Evolutionary conservation across 2,888 invertebrate genomes (phyloP).

Genomic region (Coremacera marginata): DNA sequence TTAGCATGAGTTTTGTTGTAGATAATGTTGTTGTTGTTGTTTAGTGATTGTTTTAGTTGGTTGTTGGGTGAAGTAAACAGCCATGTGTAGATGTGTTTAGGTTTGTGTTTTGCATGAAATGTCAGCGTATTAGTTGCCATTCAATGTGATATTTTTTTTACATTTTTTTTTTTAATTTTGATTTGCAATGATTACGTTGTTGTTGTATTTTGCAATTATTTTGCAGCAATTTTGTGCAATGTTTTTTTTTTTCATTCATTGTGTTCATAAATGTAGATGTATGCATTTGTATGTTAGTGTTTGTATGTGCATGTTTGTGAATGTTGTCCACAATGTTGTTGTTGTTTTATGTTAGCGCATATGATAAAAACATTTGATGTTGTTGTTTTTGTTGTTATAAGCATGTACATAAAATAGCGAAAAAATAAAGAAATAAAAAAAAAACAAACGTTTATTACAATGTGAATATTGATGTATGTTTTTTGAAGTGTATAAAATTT

Average conservation of each 20-base stretch:
- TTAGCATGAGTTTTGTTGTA: slow-evolving; percentile 8
- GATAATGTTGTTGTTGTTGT: slow-evolving; percentile 35
- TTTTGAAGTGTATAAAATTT: background rate
- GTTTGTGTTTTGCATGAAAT: slow-evolving; percentile 23
- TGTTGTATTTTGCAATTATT: slow-evolving; percentile 23
- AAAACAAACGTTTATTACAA: slow-evolving; percentile 2
- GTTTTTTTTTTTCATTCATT: slow-evolving; percentile 48
- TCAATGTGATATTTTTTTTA: slow-evolving; percentile 33
- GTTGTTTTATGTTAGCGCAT: slow-evolving; percentile 4
- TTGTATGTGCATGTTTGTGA: background rate
- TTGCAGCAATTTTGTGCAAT: background rate
- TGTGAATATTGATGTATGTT: background rate
- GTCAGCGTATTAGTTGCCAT: slow-evolving; percentile 27
- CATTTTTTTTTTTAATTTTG: slow-evolving; percentile 42
- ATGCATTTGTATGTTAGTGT: background rate
- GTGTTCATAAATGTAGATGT: background rate
- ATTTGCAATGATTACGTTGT: slow-evolving; percentile 40
- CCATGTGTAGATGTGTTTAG: slow-evolving; percentile 34
- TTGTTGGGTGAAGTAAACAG: slow-evolving; percentile 23
- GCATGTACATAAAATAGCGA: background rate
- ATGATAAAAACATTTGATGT: slow-evolving; percentile 5
- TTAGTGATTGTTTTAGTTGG: background rate
- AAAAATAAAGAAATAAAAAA: background rate
- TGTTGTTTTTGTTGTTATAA: slow-evolving; percentile 13
- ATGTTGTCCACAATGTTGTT: background rate